These are phyloP conservation scores for Oreocharis arfaki DNA, from an alignment of 2,113 vertebrate genomes.

Conservation along the genomic window DNA sequence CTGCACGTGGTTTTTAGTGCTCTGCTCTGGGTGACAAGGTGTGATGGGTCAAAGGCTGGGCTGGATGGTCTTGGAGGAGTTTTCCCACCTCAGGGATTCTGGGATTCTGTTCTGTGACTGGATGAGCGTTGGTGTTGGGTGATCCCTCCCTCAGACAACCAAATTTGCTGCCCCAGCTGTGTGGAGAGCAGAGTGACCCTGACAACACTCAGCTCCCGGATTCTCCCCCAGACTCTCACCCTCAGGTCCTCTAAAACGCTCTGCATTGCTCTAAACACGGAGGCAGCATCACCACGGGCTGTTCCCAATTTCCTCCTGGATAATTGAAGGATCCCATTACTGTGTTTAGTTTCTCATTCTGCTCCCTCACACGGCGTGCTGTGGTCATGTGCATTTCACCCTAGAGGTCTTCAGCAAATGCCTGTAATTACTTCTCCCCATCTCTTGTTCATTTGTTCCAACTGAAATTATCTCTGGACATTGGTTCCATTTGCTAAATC, in stretches of 20 bases:
- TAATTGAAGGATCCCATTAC: constrained; percentile 45
- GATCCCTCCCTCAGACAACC: not conserved
- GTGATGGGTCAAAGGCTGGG: not conserved
- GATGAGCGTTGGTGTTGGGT: no score
- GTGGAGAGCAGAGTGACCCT: not conserved
- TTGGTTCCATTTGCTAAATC: constrained; percentile 51
- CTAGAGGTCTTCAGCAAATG: constrained; percentile 49
- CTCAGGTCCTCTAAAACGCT: not conserved
- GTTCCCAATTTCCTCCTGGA: constrained; percentile 3
- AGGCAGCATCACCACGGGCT: not conserved
- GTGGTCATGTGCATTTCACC: constrained; percentile 32
- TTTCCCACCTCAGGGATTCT: not conserved
- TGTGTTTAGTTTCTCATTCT: not conserved
- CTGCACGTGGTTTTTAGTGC: fast-evolving
- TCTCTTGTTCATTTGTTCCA: constrained; percentile 35
- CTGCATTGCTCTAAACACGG: not conserved
- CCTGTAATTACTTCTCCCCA: constrained; percentile 39
- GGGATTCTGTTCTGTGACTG: not conserved
- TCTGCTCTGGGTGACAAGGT: not conserved
- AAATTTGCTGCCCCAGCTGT: not conserved
- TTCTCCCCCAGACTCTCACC: not conserved
- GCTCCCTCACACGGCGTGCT: not conserved
- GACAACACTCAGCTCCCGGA: not conserved
- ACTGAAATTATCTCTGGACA: constrained; percentile 39
- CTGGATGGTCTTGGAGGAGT: no score